Evolutionary conservation across 1,140 invertebrate species (phyloP), one percentile per base, ranked within the genome.

Genomic region (Macrotrachela quadricornifera): DNA sequence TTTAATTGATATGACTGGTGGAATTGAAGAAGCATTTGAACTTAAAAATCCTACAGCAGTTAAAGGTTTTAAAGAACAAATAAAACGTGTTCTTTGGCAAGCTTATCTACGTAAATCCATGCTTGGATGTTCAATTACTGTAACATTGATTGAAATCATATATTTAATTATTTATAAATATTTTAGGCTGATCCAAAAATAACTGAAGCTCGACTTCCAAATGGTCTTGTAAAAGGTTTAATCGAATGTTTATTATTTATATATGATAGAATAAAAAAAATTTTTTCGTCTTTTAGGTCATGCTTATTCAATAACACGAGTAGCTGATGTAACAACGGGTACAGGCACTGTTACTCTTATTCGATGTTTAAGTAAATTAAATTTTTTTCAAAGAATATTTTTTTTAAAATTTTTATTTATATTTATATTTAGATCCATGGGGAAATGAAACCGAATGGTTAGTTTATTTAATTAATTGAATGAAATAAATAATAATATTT

Each of bases 371-470:
- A 96, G 21, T 30, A 30, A 30, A 30, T 4, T 30, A 8, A 30
- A 30, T 30, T 30, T 30, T 8, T 30, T n/a, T n/a, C 21, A 30
- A 30, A 8, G 8, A 8, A 30, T 4, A 30, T 30, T 2, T 30
- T 30, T 30, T 30, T 30, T 30, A 30, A 4, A 4, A 8, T 4
- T 4, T 4, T 30, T 30, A 30, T 30, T 30, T 30, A 4, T 30
- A 30, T 30, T 30, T 30, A 4, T 30, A 30, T 30, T 30, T 30
- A 30, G 21, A 96, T 75, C 91, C 91, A 1, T 95, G 90, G 91
- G 91, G 90, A 17, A 94, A 95, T 66, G 85, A 92, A 64, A 80
- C 81, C 1, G 91, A 97, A 71, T 97, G 91, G 91, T 92, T 90
- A 62, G 91, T 91, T n/a, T 39, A 21, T 36, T 54, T 46, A 46